phyloP scores from a whole-genome alignment of 53 echinoderm and acorn worm species.

The Henricia sp. region DNA sequence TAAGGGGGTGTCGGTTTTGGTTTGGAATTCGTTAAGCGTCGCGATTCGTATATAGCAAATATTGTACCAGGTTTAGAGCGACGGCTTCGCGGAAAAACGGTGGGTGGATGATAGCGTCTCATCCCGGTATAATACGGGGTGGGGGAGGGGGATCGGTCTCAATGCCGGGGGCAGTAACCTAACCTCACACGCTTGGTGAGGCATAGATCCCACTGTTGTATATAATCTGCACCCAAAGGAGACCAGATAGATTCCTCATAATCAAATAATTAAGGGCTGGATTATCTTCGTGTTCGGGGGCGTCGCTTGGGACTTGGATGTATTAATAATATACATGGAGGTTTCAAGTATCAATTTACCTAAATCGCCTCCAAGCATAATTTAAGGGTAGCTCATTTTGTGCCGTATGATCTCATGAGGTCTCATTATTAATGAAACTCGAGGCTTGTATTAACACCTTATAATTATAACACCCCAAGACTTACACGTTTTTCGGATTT shows the following conservation, averaged over 20 bases:
- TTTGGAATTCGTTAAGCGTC: not conserved
- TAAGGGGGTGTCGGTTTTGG: not conserved
- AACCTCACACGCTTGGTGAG: slow-evolving; percentile 1
- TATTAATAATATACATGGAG: not conserved
- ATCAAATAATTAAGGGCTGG: slow-evolving; percentile 24
- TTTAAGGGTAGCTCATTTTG: too few species aligned
- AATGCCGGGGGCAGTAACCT: not conserved
- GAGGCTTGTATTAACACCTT: not conserved
- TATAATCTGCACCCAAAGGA: not conserved
- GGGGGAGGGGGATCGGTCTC: not conserved
- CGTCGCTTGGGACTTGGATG: not conserved
- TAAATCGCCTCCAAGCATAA: not conserved
- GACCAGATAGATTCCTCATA: not conserved
- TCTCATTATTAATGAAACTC: too few species aligned
- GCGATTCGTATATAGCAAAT: not conserved
- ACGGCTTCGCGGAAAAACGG: not conserved
- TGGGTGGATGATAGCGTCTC: not conserved
- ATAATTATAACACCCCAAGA: too few species aligned
- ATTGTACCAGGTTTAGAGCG: not conserved
- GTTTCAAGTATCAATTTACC: not conserved
- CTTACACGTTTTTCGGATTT: too few species aligned
- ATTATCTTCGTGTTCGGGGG: not conserved
- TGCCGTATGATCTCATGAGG: too few species aligned
- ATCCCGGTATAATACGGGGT: not conserved
- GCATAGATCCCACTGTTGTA: not conserved